phyloP scores from a whole-genome alignment of 2,113 vertebrate species.

The Strix uralensis region DNA sequence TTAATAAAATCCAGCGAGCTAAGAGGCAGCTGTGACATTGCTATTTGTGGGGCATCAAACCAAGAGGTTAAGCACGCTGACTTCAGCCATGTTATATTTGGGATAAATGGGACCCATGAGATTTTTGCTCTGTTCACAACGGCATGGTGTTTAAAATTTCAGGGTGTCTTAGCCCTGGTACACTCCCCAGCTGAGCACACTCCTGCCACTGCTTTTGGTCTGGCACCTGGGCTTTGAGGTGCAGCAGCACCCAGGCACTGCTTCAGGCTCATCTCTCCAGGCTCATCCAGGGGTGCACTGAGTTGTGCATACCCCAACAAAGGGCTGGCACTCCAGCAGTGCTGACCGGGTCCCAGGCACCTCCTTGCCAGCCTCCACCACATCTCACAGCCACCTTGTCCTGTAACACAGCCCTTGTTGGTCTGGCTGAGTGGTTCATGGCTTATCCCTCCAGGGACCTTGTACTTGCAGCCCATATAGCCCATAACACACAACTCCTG shows the following conservation, averaged over 20 bases:
- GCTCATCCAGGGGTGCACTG: neutral
- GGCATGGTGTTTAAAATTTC: neutral
- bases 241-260: neutral
- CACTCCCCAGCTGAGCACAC: fast-evolving
- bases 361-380: neutral
- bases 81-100: neutral
- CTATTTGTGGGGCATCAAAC: neutral
- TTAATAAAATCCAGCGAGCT: neutral
- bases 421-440: neutral
- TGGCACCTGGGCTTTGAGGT: fast-evolving
- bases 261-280: fast-evolving
- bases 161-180: neutral
- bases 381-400: neutral
- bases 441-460: neutral
- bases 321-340: neutral
- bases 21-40: neutral
- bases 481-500: neutral
- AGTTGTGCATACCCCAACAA: neutral
- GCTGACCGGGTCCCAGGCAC: neutral
- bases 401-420: neutral
- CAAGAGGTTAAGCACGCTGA: neutral
- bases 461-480: neutral
- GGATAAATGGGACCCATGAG: neutral
- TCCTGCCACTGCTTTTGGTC: neutral
- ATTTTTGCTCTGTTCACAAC: neutral